Conservation (phyloP, 1,140 invertebrate species). For the Acyrthosiphon pisum region DNA sequence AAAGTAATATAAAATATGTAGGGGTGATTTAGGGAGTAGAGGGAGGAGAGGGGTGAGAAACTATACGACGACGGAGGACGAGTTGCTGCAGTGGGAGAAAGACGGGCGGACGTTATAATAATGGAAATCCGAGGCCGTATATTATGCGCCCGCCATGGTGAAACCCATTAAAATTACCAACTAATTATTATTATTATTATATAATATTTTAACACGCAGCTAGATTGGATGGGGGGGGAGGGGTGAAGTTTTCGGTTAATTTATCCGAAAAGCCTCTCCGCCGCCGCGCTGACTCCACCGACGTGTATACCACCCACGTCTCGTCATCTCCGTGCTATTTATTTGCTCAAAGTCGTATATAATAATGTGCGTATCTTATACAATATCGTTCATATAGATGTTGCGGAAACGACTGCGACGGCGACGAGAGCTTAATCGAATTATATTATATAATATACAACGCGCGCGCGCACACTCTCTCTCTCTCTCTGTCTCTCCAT, state of each 20-base stretch:
- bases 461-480: not conserved
- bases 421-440: conserved; percentile 45
- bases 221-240: no score
- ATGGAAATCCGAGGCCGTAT: conserved; percentile 35
- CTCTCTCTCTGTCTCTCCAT: not conserved
- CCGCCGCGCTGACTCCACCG: not conserved
- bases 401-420: not conserved
- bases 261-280: conserved; percentile 14
- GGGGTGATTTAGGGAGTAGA: not conserved
- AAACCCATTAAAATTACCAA: conserved; percentile 53
- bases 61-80: not conserved
- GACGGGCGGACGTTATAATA: conserved; percentile 9
- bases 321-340: not conserved
- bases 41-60: not conserved
- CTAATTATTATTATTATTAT: conserved; percentile 47
- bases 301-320: not conserved
- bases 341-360: not conserved
- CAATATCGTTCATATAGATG: not conserved
- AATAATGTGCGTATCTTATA: not conserved
- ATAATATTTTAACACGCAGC: conserved; percentile 10
- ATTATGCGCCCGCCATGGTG: not conserved
- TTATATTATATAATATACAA: not conserved
- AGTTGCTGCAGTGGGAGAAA: not conserved
- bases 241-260: conserved; percentile 43
- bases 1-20: not conserved